phyloP scores from a whole-genome alignment of 2,113 vertebrate genomes.

The Circaetus gallicus region DNA sequence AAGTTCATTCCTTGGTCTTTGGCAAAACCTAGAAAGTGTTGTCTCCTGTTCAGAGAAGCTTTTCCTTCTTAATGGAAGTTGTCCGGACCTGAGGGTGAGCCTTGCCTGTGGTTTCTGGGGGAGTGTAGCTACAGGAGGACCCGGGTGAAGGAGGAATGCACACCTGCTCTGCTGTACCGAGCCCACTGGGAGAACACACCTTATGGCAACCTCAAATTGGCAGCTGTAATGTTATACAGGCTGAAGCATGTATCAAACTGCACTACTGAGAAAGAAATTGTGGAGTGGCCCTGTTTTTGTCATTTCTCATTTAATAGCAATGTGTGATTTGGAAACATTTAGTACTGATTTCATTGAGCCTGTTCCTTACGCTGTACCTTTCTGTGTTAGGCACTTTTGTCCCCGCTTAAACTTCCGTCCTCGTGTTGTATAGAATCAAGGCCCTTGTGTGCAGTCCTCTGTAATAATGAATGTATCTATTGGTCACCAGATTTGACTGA shows the following conservation, averaged over 20 bases:
- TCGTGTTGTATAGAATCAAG: background rate
- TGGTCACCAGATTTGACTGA: background rate
- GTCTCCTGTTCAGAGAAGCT: background rate
- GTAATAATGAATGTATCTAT: background rate
- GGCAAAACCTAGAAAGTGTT: background rate
- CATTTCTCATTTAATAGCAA: background rate
- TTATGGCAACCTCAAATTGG: background rate
- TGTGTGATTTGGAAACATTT: background rate
- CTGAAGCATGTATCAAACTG: background rate
- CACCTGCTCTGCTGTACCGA: background rate
- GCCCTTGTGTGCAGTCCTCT: background rate
- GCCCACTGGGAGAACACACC: background rate
- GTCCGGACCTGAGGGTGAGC: background rate
- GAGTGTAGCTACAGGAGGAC: background rate
- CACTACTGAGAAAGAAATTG: background rate
- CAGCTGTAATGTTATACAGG: background rate
- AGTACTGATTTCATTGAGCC: background rate
- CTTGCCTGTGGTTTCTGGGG: background rate
- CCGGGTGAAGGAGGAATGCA: background rate
- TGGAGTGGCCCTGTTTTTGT: background rate
- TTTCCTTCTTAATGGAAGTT: background rate
- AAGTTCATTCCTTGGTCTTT: background rate
- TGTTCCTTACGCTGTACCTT: background rate
- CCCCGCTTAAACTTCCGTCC: background rate
- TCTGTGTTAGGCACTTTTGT: background rate